Percentiles rank a stretch among this genome's conserved stretches.
These are phyloP conservation scores for Aphyosemion australe DNA, from an alignment of 2,113 vertebrate species.

Conservation along the genomic window DNA sequence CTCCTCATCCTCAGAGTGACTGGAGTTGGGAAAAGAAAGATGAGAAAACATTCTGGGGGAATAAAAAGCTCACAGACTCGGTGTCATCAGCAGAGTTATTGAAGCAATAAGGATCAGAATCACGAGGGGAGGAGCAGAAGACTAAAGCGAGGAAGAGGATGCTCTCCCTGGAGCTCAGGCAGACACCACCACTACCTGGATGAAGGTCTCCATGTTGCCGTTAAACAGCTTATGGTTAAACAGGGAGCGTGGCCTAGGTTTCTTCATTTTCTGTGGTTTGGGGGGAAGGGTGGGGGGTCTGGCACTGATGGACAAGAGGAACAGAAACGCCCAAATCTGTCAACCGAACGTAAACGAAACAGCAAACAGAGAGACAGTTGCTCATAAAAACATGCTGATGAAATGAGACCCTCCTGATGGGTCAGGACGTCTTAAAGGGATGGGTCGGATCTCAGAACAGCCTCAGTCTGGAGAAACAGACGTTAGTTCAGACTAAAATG, in stretches of 20 bases:
- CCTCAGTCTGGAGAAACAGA: no score
- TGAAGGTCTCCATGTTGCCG: slow-evolving; percentile 99
- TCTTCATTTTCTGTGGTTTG: slow-evolving; percentile 99
- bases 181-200: slow-evolving; percentile 88
- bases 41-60: slow-evolving; percentile 30
- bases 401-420: no score
- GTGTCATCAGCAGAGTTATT: slow-evolving; percentile 28
- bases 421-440: no score
- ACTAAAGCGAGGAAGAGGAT: slow-evolving; percentile 50
- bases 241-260: slow-evolving; percentile 96
- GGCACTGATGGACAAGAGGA: slow-evolving; percentile 75
- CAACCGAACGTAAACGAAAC: slow-evolving; percentile 32
- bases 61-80: slow-evolving; percentile 29
- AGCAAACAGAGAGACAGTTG: background rate
- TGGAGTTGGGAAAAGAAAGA: slow-evolving; percentile 31
- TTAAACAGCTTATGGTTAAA: slow-evolving; percentile 99
- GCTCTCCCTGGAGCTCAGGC: slow-evolving; percentile 78
- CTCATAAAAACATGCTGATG: no score
- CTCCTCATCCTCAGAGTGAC: slow-evolving; percentile 9
- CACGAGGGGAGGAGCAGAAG: slow-evolving; percentile 55
- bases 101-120: slow-evolving; percentile 54
- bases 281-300: slow-evolving; percentile 98
- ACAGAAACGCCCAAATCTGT: slow-evolving; percentile 73
- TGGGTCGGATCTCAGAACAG: no score
- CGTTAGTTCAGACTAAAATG: no score